These are phyloP conservation scores for Corythaeola cristata DNA, from an alignment of 2,113 vertebrate genomes.

Conservation along the genomic window DNA sequence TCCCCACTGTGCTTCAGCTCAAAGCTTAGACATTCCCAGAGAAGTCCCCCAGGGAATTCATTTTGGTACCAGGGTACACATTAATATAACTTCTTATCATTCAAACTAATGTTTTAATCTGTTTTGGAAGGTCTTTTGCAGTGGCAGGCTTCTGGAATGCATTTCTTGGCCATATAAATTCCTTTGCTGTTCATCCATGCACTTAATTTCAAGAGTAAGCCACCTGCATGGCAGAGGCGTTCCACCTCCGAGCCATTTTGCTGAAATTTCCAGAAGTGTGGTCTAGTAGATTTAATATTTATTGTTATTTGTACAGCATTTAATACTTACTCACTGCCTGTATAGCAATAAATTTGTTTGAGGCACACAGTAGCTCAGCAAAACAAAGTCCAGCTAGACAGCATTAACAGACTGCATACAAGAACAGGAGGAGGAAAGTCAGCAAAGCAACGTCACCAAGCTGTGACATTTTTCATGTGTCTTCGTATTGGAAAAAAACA, in stretches of 20 bases:
- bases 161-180: not conserved
- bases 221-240: not conserved
- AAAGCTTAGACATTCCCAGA: not conserved
- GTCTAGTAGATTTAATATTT: conserved; percentile 17
- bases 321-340: not conserved
- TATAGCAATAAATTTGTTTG: not conserved
- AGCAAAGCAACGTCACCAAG: not conserved
- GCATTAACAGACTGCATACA: not conserved
- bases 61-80: not conserved
- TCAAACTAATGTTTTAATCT: not conserved
- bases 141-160: not conserved
- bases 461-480: accelerated
- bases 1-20: not conserved
- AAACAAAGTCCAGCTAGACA: not conserved
- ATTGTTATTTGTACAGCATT: conserved; percentile 7
- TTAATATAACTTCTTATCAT: not conserved
- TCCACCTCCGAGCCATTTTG: not conserved
- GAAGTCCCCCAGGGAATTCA: not conserved
- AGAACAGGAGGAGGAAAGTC: not conserved
- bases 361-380: not conserved
- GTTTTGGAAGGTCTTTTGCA: not conserved
- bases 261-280: not conserved
- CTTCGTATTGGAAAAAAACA: not conserved
- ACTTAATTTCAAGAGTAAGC: not conserved
- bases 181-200: not conserved